Evolutionary conservation across 1,140 invertebrate genomes (phyloP).

Genomic region (Zaprionus taronus): DNA sequence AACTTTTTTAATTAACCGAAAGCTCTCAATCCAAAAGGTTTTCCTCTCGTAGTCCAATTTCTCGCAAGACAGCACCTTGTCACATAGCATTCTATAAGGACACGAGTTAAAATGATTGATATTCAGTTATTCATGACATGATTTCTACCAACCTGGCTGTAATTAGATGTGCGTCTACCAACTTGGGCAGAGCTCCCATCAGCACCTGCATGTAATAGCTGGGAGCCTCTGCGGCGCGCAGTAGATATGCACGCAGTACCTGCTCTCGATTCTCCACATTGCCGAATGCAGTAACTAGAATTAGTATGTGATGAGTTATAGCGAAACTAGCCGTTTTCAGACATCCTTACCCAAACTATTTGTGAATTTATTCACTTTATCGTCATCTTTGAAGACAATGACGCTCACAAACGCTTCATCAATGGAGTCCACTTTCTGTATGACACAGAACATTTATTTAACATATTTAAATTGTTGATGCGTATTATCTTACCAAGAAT

Average conservation of each 20-base stretch:
- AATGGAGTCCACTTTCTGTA: slow-evolving; percentile 91
- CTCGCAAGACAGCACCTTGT: slow-evolving; percentile 92
- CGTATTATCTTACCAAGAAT: slow-evolving; percentile 63
- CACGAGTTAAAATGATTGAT: slow-evolving; percentile 18
- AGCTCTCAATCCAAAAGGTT: slow-evolving; percentile 95
- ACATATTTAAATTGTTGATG: not conserved
- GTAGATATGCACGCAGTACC: slow-evolving; percentile 89
- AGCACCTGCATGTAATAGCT: slow-evolving; percentile 90
- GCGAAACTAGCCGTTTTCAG: not conserved
- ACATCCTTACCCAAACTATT: slow-evolving; percentile 85
- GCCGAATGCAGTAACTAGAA: slow-evolving; percentile 85
- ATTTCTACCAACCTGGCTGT: slow-evolving; percentile 57
- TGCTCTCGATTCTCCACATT: slow-evolving; percentile 89
- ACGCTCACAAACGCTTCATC: slow-evolving; percentile 95
- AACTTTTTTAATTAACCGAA: slow-evolving; percentile 93
- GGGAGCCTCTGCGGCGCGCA: slow-evolving; percentile 88
- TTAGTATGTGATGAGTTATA: not conserved
- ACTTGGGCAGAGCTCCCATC: slow-evolving; percentile 89
- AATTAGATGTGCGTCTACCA: slow-evolving; percentile 88
- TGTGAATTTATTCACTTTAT: slow-evolving; percentile 88
- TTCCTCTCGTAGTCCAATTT: slow-evolving; percentile 91
- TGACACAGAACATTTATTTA: not conserved
- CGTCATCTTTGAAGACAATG: slow-evolving; percentile 90
- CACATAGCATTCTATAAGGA: slow-evolving; percentile 91
- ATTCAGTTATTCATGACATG: not conserved